Evolutionary conservation across 2,113 vertebrate species (phyloP), one percentile per base, ranked within the genome.

Genomic region (Aegithalos caudatus): DNA sequence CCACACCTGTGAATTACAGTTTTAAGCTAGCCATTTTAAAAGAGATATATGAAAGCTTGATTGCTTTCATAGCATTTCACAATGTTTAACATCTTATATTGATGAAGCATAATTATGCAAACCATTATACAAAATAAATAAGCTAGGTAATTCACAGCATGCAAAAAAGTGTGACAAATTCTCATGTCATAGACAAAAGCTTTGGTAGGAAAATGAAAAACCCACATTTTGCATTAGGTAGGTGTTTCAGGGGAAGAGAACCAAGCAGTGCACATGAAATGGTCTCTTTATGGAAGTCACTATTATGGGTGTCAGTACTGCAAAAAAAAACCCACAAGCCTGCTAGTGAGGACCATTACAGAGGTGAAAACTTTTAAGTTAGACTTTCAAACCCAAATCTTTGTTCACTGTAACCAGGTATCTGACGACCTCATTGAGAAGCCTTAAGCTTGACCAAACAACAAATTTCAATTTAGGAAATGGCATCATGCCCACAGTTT

Each of bases 261-360:
- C 19, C 0, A 0, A 79, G 33, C 12, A 28, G 19, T 2, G 7
- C 19, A 40, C 10, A 23, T 4, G 3, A 17, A 83, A 57, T 15
- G 5, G 12, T 58, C 40, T 62, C 47, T 54, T 37, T 31, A 56
- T 11, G 10, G 56, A 56, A 78, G 25, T 16, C 0, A 0, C 14
- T 53, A n/a, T 23, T 56, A 56, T 1, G 2, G 27, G 10, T 45
- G 24, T 14, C 50, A 67, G 5, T 4, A 37, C 20, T 14, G 6
- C 57, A 72, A 14, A 24, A 56, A 56, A 86, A 58, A 92, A 35
- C 5, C 21, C 24, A n/a, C 0, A 2, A 67, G 7, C 15, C 23
- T 69, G 20, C 14, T 15, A 57, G 25, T 6, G 6, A 45, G 40
- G 87, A 48, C 7, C 14, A 35, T 38, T 38, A 25, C 44, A 54